phyloP scores from a whole-genome alignment of 2,113 vertebrate species.

The Tylochromis polylepis region DNA sequence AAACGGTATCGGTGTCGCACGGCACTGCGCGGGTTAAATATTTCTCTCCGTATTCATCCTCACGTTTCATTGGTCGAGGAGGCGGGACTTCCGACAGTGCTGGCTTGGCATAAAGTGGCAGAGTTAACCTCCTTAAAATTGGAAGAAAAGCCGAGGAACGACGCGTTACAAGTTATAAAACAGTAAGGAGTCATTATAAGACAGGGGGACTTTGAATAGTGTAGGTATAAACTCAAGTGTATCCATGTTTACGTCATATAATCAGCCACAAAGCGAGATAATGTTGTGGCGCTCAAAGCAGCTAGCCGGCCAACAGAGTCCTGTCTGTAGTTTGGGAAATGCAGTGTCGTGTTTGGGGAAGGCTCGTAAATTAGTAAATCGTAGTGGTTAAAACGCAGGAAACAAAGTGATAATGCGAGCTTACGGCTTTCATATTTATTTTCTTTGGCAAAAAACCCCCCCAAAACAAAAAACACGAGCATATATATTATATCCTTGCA shows the following conservation, averaged over 20 bases:
- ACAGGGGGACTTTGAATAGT: neutral
- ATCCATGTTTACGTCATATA: slow-evolving; percentile 5
- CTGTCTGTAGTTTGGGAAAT: slow-evolving; percentile 28
- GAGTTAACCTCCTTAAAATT: slow-evolving; percentile 48
- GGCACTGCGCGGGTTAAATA: slow-evolving; percentile 33
- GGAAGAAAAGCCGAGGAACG: slow-evolving; percentile 56
- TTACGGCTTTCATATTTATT: neutral
- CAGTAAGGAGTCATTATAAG: slow-evolving; percentile 46
- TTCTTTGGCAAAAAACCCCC: neutral
- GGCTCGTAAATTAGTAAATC: slow-evolving; percentile 13
- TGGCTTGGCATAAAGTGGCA: slow-evolving; percentile 51
- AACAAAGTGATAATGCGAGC: neutral
- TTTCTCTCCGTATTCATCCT: neutral
- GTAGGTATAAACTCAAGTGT: neutral
- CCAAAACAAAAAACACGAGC: neutral
- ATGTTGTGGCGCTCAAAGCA: slow-evolving; percentile 15
- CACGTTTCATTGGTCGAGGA: slow-evolving; percentile 37
- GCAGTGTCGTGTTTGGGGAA: slow-evolving; percentile 15
- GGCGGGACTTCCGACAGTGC: slow-evolving; percentile 60
- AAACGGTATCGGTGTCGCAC: neutral
- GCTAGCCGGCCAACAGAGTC: slow-evolving; percentile 47
- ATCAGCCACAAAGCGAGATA: neutral
- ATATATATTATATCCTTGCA: neutral
- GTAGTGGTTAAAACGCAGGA: neutral
- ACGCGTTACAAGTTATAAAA: slow-evolving; percentile 37